Conservation (phyloP, 2,888 invertebrate species). For the Hanleya hanleyi region DNA sequence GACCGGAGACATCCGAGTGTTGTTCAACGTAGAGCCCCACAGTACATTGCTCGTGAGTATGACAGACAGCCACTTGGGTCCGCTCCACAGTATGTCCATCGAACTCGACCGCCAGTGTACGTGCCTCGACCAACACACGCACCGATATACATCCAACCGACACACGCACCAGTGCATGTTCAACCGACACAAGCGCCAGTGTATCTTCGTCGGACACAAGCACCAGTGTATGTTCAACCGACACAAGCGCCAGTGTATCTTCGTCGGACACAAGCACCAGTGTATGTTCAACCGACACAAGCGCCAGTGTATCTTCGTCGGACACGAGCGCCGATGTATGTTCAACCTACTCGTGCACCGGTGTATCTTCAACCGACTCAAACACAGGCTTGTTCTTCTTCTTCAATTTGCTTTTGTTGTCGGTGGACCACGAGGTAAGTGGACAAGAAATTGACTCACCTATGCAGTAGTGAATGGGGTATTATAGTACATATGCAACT, state of each 20-base stretch:
- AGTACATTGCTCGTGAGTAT: not conserved
- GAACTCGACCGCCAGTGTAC: not conserved
- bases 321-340: not conserved
- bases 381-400: not conserved
- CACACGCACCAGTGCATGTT: not conserved
- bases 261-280: not conserved
- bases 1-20: not conserved
- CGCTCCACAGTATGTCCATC: not conserved
- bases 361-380: not conserved
- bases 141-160: not conserved
- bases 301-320: not conserved
- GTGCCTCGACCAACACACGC: not conserved
- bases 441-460: too few relatives aligned
- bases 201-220: not conserved
- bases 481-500: too few relatives aligned
- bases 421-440: conserved; percentile 3
- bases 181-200: not conserved
- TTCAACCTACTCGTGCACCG: not conserved
- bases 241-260: not conserved
- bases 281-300: not conserved
- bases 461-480: too few relatives aligned
- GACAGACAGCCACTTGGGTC: not conserved
- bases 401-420: not conserved
- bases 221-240: not conserved
- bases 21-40: not conserved